phyloP scores from a whole-genome alignment of 1,140 invertebrate genomes.

The Lordiphosa stackelbergi region DNA sequence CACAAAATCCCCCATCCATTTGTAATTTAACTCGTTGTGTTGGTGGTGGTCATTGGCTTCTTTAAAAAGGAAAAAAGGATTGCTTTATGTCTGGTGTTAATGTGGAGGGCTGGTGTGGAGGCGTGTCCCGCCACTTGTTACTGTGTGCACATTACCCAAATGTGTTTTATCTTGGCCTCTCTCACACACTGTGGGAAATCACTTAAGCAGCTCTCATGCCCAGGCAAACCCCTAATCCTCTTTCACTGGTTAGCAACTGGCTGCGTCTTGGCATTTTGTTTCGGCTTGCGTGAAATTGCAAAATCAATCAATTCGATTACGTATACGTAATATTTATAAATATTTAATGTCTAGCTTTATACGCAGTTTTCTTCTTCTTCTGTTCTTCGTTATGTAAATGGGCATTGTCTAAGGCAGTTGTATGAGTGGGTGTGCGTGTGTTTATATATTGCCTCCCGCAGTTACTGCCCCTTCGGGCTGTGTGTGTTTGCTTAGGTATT shows the following conservation, averaged over 20 bases:
- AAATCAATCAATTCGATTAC: constrained; percentile 72
- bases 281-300: constrained; percentile 63
- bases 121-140: constrained; percentile 40
- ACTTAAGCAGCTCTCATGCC: constrained; percentile 39
- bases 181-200: constrained; percentile 41
- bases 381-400: constrained; percentile 48
- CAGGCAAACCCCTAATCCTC: constrained; percentile 6
- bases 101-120: constrained; percentile 20
- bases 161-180: constrained; percentile 48
- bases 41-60: constrained; percentile 44
- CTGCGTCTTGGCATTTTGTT: constrained; percentile 40
- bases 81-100: constrained; percentile 17
- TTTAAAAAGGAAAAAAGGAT: constrained; percentile 19
- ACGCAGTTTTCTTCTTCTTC: constrained; percentile 24
- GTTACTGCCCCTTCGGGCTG: constrained; percentile 3
- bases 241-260: constrained; percentile 2
- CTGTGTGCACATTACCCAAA: constrained; percentile 64
- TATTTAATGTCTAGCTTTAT: constrained; percentile 63
- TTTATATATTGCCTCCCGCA: constrained; percentile 8
- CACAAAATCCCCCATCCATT: constrained; percentile 15
- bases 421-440: constrained; percentile 10
- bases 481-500: constrained; percentile 18
- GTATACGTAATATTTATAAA: constrained; percentile 70
- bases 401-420: constrained; percentile 23
- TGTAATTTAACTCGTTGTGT: constrained; percentile 36